A percentile compares a stretch with the other conserved stretches of the same genome.
These are phyloP conservation scores for Gymnocheta viridis DNA, from an alignment of 2,888 invertebrate genomes.

Conservation along the genomic window DNA sequence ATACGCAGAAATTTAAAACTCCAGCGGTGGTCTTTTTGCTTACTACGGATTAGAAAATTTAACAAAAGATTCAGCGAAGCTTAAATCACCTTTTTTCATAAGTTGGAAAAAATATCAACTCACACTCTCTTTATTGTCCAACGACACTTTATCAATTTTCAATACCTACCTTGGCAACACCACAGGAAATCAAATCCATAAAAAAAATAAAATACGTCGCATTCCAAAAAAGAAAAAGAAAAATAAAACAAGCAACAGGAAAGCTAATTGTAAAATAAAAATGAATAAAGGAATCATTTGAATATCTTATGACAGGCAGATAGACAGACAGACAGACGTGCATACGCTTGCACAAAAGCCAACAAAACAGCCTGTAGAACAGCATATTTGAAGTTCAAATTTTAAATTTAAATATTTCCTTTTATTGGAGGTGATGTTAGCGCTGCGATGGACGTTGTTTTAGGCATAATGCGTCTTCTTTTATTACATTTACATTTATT, in stretches of 20 bases:
- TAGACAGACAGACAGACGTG: not conserved
- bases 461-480: conserved; percentile 56
- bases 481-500: conserved; percentile 62
- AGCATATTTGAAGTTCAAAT: conserved; percentile 52
- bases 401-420: conserved; percentile 58
- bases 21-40: conserved; percentile 70
- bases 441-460: conserved; percentile 46
- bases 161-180: conserved; percentile 68
- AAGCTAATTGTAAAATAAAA: conserved; percentile 66
- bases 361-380: conserved; percentile 3
- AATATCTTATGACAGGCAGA: conserved; percentile 64
- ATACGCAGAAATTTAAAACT: conserved; percentile 55
- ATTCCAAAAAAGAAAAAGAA: not conserved
- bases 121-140: conserved; percentile 52
- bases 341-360: not conserved
- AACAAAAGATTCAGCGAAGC: conserved; percentile 66
- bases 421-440: not conserved
- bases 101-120: conserved; percentile 28
- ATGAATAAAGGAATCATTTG: conserved; percentile 50
- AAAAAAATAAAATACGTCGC: conserved; percentile 34
- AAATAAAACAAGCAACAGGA: conserved; percentile 55
- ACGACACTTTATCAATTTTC: conserved; percentile 69
- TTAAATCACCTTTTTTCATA: conserved; percentile 62
- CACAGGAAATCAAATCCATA: conserved; percentile 55
- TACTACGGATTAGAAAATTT: conserved; percentile 46